Evolutionary conservation across 2,113 vertebrate genomes (phyloP).

Genomic region (Paralichthys olivaceus): DNA sequence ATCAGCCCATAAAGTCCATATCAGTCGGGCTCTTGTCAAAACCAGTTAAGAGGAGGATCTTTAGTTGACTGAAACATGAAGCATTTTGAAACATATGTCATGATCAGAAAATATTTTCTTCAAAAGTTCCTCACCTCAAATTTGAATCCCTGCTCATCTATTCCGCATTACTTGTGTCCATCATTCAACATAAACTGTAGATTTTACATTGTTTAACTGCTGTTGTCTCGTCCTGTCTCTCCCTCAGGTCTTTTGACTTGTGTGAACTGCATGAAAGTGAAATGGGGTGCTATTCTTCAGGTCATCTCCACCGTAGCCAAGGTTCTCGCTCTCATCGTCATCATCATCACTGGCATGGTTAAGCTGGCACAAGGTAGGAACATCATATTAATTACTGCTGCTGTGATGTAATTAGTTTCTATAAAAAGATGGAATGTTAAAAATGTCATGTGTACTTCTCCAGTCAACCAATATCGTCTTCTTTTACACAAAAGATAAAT

Average conservation of each 20-base stretch:
- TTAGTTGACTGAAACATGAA: too few species aligned
- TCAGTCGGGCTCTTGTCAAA: too few species aligned
- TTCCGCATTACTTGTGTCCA: not conserved
- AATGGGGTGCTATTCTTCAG: constrained; percentile 86
- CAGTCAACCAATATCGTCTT: too few species aligned
- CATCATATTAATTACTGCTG: not conserved
- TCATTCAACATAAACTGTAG: not conserved
- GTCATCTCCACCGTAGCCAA: constrained; percentile 86
- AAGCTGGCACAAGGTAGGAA: constrained; percentile 81
- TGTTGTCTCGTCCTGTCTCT: not conserved
- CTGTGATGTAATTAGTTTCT: not conserved
- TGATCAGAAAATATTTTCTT: too few species aligned
- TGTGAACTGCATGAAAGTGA: constrained; percentile 87
- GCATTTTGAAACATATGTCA: too few species aligned
- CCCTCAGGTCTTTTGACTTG: constrained; percentile 80
- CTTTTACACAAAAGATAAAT: too few species aligned
- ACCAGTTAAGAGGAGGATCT: too few species aligned
- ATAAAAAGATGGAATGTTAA: too few species aligned
- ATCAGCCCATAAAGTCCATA: too few species aligned
- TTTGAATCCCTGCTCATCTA: too few species aligned
- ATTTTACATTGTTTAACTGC: not conserved
- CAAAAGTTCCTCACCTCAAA: too few species aligned
- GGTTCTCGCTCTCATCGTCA: constrained; percentile 84
- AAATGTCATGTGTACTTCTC: too few species aligned
- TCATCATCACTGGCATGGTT: constrained; percentile 83